Evolutionary conservation across 2,888 invertebrate genomes (phyloP), one percentile per base, ranked within the genome.

Genomic region (Diplolepis rosae): DNA sequence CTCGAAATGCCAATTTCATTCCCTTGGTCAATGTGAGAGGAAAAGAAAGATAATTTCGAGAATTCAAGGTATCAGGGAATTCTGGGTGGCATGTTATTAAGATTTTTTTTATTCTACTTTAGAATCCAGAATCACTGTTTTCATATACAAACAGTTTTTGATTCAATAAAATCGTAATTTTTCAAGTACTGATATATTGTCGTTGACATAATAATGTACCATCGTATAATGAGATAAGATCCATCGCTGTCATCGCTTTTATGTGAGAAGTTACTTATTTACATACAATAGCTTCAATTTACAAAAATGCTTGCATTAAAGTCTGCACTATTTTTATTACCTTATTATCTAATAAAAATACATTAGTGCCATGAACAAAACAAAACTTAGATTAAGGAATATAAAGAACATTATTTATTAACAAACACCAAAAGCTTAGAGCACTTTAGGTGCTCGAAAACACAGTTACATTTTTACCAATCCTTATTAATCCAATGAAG

Each of bases 281-380:
- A 61, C 61, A 61, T 61, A 61, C 61, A 61, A 61, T 61, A 61
- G 61, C 39, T 13, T 61, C 61, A 42, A 61, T 61, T 61, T 35
- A 61, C 61, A 61, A 39, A 61, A 61, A 61, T 61, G 61, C 61
- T 61, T 61, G 61, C 61, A 61, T 61, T 61, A 61, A 39, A 61
- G 27, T 61, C 39, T 61, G 61, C 27, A 39, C 39, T 61, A 35
- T 35, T 61, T 61, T 42, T 27, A 61, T 61, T 61, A 61, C 39
- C 61, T 61, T n/a, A 61, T 61, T 39, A 61, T 61, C 61, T 61
- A 61, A 61, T 61, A 61, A 61, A 61, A 61, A 61, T 39, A 61
- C 56, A n/a, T 24, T 35, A 35, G 56, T 35, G 61, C 39, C 39
- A 32, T 61, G 39, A 61, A 39, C 39, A 39, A 22, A 39, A 61